phyloP scores from a whole-genome alignment of 1,140 invertebrate genomes.

The Diprion similis region DNA sequence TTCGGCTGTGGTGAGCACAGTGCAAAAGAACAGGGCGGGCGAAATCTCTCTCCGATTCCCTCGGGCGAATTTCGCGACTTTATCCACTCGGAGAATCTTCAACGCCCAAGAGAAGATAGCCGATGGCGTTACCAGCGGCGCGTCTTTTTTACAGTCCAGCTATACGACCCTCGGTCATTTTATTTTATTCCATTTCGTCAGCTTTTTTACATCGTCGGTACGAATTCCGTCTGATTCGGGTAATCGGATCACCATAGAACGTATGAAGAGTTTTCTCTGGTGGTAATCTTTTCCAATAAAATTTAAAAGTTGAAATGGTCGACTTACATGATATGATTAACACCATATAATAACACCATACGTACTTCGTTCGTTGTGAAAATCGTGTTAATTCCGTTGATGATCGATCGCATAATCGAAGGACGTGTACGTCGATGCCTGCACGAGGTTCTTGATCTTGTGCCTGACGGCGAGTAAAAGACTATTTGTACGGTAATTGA shows the following conservation, averaged over 20 bases:
- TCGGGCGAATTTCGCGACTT: constrained; percentile 4
- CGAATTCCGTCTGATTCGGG: background rate
- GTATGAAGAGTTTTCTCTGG: background rate
- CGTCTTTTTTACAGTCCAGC: background rate
- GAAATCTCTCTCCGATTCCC: background rate
- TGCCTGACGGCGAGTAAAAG: background rate
- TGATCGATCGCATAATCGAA: too few species aligned
- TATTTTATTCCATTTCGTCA: background rate
- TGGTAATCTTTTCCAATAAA: constrained; percentile 1
- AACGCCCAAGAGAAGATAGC: background rate
- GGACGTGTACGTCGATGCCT: too few species aligned
- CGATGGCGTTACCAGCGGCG: background rate
- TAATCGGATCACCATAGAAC: background rate
- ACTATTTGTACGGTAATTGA: constrained; percentile 5
- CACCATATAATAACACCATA: background rate
- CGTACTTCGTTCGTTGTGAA: too few species aligned
- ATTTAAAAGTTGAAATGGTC: background rate
- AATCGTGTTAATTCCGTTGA: too few species aligned
- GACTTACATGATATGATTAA: too few species aligned
- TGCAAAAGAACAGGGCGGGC: background rate
- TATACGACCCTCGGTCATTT: background rate
- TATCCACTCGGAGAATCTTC: constrained; percentile 2
- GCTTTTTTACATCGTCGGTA: background rate
- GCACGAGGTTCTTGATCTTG: too few species aligned
- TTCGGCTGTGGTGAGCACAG: background rate